These are phyloP conservation scores for Takifugu ocellatus DNA, from an alignment of 2,797 vertebrate species.

Conservation along the genomic window DNA sequence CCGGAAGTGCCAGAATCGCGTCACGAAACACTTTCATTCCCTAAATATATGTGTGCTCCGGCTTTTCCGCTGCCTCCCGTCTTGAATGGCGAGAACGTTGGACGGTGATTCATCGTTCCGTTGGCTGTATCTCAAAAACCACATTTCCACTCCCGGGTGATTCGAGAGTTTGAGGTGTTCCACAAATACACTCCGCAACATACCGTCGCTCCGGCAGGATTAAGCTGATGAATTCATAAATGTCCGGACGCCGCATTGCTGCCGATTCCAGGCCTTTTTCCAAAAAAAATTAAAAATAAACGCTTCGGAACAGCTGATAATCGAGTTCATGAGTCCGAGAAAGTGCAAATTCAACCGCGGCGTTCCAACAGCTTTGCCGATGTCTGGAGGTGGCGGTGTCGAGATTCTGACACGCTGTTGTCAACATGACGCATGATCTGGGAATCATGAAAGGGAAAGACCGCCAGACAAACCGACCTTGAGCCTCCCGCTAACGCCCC, in stretches of 20 bases:
- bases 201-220: no score
- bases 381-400: constrained; percentile 43
- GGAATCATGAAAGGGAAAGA: no score
- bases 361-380: constrained; percentile 36
- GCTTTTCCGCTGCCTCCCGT: constrained; percentile 3
- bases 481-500: no score
- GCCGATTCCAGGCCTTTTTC: no score
- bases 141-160: background rate
- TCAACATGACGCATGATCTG: background rate
- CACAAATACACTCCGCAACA: no score
- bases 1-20: constrained; percentile 39
- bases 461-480: no score
- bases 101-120: constrained; percentile 1
- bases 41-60: constrained; percentile 13
- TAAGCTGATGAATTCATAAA: constrained; percentile 19
- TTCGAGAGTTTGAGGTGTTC: background rate
- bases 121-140: constrained; percentile 1
- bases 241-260: constrained; percentile 32
- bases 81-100: constrained; percentile 1
- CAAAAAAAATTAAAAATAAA: no score
- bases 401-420: constrained; percentile 39
- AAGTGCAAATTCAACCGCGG: constrained; percentile 7
- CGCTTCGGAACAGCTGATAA: constrained; percentile 31
- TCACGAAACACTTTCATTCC: constrained; percentile 32
- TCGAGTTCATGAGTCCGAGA: constrained; percentile 44